These are phyloP conservation scores for Oscheius sp. DNA, from an alignment of 2,888 invertebrate species.

Conservation along the genomic window DNA sequence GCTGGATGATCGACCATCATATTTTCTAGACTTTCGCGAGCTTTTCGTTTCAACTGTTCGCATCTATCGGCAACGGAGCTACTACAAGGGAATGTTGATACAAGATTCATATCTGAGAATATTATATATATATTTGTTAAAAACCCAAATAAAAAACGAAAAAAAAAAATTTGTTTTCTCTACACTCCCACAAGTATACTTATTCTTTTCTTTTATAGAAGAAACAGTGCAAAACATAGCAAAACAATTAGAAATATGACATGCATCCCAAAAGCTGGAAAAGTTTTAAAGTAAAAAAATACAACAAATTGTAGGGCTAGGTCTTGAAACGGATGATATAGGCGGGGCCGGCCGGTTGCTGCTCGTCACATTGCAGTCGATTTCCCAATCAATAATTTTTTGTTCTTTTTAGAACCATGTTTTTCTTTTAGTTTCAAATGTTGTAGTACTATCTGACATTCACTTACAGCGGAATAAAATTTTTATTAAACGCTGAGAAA, in stretches of 20 bases:
- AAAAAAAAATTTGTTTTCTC: no score
- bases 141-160: no score
- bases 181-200: no score
- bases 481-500: no score
- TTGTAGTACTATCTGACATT: no score
- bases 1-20: background rate
- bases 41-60: slow-evolving; percentile 3
- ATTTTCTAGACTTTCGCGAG: background rate
- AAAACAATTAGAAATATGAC: no score
- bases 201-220: no score
- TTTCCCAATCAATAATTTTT: slow-evolving; percentile 18
- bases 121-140: background rate
- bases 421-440: no score
- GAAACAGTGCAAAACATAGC: no score
- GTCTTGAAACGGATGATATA: background rate
- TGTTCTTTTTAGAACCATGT: no score
- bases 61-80: background rate
- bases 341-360: no score
- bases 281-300: background rate
- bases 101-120: background rate
- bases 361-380: slow-evolving; percentile 15
- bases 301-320: background rate
- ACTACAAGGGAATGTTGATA: background rate
- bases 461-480: background rate
- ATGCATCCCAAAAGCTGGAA: background rate